Conservation (phyloP, 2,888 invertebrate genomes). For the Zelleria hepariella region DNA sequence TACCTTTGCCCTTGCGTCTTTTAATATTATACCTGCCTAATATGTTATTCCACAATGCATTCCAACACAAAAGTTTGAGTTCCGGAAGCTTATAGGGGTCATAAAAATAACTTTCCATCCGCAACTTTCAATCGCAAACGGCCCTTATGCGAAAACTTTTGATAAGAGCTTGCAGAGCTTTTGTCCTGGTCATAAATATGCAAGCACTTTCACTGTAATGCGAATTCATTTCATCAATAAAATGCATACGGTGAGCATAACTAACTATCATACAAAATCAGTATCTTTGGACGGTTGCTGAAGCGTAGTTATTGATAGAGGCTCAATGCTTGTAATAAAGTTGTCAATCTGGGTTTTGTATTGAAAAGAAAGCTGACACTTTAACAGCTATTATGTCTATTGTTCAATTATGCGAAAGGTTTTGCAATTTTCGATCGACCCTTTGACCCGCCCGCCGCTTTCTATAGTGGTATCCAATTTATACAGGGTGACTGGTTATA, state of each 20-base stretch:
- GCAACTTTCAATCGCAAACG: not conserved
- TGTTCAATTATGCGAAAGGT: conserved; percentile 13
- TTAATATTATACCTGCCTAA: not conserved
- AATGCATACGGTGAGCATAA: too few relatives aligned
- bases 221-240: conserved; percentile 41
- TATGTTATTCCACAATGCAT: not conserved
- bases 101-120: not conserved
- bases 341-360: not conserved
- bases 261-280: not conserved
- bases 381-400: conserved; percentile 26
- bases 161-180: not conserved
- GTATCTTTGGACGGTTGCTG: not conserved
- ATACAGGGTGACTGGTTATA: too few relatives aligned
- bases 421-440: conserved; percentile 17
- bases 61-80: not conserved
- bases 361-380: conserved; percentile 43
- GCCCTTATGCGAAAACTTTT: not conserved
- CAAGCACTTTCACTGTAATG: conserved; percentile 49
- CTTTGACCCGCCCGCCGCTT: conserved; percentile 19
- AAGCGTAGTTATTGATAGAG: not conserved
- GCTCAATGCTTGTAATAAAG: not conserved
- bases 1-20: not conserved
- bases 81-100: not conserved
- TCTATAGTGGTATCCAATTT: conserved; percentile 11
- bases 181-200: conserved; percentile 49